Conservation (phyloP, 1,140 invertebrate species). For the Achroia grisella region DNA sequence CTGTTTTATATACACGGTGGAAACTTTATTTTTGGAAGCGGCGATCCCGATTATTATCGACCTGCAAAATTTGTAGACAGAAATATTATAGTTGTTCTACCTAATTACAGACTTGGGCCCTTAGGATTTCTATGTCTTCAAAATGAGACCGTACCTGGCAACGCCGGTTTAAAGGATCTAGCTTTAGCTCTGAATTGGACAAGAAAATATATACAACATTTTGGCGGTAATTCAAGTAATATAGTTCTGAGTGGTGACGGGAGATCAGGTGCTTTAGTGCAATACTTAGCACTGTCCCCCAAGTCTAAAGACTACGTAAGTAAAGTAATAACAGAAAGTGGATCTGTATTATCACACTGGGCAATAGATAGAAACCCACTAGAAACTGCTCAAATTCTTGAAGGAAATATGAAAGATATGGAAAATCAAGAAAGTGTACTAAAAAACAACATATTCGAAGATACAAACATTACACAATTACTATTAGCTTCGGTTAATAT, state of each 20-base stretch:
- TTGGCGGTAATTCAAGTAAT: conserved; percentile 79
- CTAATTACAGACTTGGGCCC: conserved; percentile 51
- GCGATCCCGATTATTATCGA: conserved; percentile 30
- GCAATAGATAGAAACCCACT: conserved; percentile 44
- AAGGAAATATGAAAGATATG: conserved; percentile 5
- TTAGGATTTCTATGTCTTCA: conserved; percentile 49
- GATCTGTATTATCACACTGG: conserved; percentile 40
- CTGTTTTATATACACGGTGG: conserved; percentile 51
- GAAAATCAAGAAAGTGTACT: background rate
- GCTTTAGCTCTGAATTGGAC: conserved; percentile 80
- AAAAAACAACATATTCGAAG: conserved; percentile 1
- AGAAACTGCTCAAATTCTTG: conserved; percentile 15
- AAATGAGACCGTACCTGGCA: conserved; percentile 68
- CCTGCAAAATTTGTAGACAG: conserved; percentile 34
- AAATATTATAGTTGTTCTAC: conserved; percentile 43
- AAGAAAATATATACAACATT: conserved; percentile 77
- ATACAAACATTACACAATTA: conserved; percentile 20
- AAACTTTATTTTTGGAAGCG: conserved; percentile 35
- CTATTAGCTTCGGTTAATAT: conserved; percentile 18
- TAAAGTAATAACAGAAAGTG: conserved; percentile 52
- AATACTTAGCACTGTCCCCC: conserved; percentile 37
- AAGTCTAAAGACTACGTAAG: conserved; percentile 27
- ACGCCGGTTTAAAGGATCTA: conserved; percentile 81
- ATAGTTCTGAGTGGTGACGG: conserved; percentile 46
- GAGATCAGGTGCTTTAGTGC: conserved; percentile 30